Evolutionary conservation across 2,797 vertebrate species (phyloP).

Genomic region (Tapera naevia): DNA sequence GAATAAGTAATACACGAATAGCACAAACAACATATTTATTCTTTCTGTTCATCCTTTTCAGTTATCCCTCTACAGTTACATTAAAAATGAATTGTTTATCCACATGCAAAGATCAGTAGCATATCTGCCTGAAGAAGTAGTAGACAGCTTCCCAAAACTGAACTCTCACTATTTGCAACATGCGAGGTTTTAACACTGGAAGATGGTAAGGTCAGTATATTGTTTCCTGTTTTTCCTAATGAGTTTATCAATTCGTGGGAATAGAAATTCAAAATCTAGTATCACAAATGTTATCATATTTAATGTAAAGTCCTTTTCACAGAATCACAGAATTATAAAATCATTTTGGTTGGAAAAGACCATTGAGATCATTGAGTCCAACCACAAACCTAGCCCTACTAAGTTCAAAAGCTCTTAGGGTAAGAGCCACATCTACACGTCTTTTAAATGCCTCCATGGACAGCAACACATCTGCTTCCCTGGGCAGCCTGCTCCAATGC

Average conservation of each 20-base stretch:
- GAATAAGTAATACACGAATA: background rate
- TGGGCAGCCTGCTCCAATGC: too few species aligned
- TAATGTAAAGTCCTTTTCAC: background rate
- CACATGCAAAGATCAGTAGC: background rate
- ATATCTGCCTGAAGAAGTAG: background rate
- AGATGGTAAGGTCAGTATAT: background rate
- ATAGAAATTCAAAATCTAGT: background rate
- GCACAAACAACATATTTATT: background rate
- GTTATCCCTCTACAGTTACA: background rate
- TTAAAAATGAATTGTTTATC: background rate
- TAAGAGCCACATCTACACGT: too few species aligned
- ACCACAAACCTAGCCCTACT: too few species aligned
- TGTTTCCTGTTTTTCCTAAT: background rate
- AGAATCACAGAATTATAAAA: too few species aligned
- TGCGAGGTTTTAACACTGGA: accelerated
- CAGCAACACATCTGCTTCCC: too few species aligned
- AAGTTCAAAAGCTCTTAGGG: too few species aligned
- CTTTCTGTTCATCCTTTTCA: background rate
- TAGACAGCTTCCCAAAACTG: background rate
- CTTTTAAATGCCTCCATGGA: too few species aligned
- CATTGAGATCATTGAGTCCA: too few species aligned
- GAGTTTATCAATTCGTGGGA: background rate
- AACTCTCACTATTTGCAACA: accelerated
- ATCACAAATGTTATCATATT: background rate
- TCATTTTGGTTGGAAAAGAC: too few species aligned